These are phyloP conservation scores for Pseudoatta argentina DNA, from an alignment of 1,140 invertebrate genomes.

Conservation along the genomic window DNA sequence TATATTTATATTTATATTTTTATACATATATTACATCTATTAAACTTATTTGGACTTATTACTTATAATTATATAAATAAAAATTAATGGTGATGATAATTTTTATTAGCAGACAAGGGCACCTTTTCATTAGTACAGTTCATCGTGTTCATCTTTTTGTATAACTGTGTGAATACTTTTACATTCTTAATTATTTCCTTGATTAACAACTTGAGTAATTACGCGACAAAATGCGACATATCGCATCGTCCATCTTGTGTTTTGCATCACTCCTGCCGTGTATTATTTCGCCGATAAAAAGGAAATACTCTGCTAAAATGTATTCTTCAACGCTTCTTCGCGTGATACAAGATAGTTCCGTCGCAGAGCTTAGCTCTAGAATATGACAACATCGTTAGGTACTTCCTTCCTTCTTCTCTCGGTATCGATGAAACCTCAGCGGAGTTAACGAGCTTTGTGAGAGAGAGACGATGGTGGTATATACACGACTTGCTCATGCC, in stretches of 20 bases:
- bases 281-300: slow-evolving; percentile 19
- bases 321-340: slow-evolving; percentile 15
- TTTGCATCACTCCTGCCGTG: slow-evolving; percentile 12
- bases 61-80: slow-evolving; percentile 10
- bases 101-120: not conserved
- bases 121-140: not conserved
- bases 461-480: slow-evolving; percentile 37
- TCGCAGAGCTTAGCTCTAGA: slow-evolving; percentile 17
- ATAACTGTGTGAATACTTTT: not conserved
- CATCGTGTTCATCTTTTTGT: not conserved
- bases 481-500: slow-evolving; percentile 47
- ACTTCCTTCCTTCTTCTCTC: slow-evolving; percentile 46
- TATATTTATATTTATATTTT: not conserved
- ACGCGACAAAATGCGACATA: not conserved
- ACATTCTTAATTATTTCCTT: not conserved
- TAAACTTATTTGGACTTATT: slow-evolving; percentile 12
- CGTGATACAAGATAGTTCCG: slow-evolving; percentile 17
- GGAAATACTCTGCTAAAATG: not conserved
- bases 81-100: not conserved
- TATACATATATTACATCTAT: not conserved
- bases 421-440: slow-evolving; percentile 64
- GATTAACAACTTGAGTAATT: slow-evolving; percentile 12
- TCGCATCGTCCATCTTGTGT: not conserved
- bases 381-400: slow-evolving; percentile 54
- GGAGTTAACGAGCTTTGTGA: slow-evolving; percentile 68